Conservation (phyloP, 2,113 vertebrate genomes). For the Oenanthe oenanthe region DNA sequence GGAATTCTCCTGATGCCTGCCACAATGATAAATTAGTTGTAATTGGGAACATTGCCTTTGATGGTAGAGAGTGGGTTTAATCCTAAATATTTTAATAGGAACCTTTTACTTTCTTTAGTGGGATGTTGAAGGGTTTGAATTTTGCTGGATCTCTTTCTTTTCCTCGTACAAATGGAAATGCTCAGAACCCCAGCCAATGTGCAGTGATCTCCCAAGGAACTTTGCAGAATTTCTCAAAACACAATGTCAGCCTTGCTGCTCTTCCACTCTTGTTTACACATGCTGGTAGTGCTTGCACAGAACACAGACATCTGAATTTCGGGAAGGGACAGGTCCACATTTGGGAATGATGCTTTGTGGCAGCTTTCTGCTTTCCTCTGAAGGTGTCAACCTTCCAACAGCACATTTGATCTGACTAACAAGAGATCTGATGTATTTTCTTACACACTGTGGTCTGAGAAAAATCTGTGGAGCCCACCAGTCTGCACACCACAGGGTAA, state of each 20-base stretch:
- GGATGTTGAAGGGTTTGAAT: neutral
- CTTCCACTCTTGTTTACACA: neutral
- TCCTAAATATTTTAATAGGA: slow-evolving; percentile 10
- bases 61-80: neutral
- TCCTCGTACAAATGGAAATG: neutral
- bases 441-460: neutral
- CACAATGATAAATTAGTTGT: slow-evolving; percentile 28
- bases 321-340: neutral
- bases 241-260: neutral
- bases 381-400: neutral
- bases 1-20: neutral
- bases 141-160: neutral
- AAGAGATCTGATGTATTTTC: neutral
- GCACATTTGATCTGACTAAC: neutral
- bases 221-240: neutral
- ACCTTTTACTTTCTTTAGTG: neutral
- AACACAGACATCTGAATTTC: neutral
- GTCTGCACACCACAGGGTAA: neutral
- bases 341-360: neutral
- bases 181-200: neutral
- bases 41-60: slow-evolving; percentile 17
- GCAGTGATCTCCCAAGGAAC: neutral
- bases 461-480: neutral
- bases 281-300: no score
- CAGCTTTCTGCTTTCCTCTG: neutral